Percentiles rank a stretch among this genome's conserved stretches.
Conservation (phyloP, 2,888 invertebrate species). For the Ophraella communa region DNA sequence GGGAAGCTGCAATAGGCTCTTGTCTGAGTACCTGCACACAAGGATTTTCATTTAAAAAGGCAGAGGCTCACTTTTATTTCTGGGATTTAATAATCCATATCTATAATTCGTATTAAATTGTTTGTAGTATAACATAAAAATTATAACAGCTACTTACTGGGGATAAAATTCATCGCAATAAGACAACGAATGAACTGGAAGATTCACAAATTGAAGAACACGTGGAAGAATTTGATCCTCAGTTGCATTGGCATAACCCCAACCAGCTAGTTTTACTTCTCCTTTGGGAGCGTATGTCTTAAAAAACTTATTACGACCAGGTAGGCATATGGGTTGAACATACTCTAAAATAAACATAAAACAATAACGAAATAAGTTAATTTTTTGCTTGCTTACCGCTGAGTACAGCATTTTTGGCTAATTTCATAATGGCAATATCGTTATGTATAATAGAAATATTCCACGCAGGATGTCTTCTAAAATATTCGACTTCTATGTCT, state of each 20-base stretch:
- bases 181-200: conserved; percentile 22
- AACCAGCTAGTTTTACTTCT: conserved; percentile 63
- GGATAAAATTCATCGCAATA: background rate
- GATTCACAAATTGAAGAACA: conserved; percentile 26
- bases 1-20: too few species aligned
- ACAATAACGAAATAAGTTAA: background rate
- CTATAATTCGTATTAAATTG: too few species aligned
- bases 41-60: too few species aligned
- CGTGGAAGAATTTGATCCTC: background rate
- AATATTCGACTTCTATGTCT: conserved; percentile 5
- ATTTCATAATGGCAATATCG: conserved; percentile 11
- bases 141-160: conserved; percentile 10
- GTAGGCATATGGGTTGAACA: conserved; percentile 67
- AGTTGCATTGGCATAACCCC: conserved; percentile 53
- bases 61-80: too few species aligned
- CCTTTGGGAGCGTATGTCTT: conserved; percentile 54
- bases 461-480: background rate
- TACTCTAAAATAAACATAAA: conserved; percentile 56
- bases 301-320: conserved; percentile 56
- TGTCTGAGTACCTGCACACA: too few species aligned
- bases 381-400: background rate
- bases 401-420: background rate
- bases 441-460: conserved; percentile 9
- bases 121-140: background rate
- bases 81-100: too few species aligned